These are phyloP conservation scores for Epistrophe eligans DNA, from an alignment of 2,888 invertebrate genomes.

Conservation along the genomic window DNA sequence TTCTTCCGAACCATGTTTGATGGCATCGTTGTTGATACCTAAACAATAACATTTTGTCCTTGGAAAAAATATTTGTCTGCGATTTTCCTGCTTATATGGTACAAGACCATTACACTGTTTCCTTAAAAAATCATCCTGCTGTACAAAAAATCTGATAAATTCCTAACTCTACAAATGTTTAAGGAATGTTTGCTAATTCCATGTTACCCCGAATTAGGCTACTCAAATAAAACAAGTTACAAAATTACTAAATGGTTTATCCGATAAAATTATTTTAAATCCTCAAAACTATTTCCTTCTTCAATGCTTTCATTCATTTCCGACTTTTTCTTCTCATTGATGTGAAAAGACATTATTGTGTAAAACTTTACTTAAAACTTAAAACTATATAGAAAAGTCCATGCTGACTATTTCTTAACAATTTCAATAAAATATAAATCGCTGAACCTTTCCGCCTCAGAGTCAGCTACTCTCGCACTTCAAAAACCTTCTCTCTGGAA, in stretches of 20 bases:
- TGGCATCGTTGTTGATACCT: too few relatives aligned
- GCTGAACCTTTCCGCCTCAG: background rate
- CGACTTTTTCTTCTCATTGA: too few relatives aligned
- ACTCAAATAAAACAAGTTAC: background rate
- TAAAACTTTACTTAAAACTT: background rate
- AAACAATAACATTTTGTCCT: too few relatives aligned
- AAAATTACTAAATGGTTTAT: conserved; percentile 14
- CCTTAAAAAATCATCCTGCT: too few relatives aligned
- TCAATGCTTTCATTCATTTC: background rate
- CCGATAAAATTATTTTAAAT: background rate
- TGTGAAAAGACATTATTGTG: background rate
- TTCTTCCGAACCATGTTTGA: too few relatives aligned
- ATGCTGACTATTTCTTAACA: conserved; percentile 48
- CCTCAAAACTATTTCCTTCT: conserved; percentile 14
- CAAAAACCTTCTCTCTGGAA: background rate
- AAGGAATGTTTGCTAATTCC: background rate
- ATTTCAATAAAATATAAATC: conserved; percentile 53
- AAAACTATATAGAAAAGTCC: conserved; percentile 18
- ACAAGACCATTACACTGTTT: too few relatives aligned
- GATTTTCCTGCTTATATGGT: too few relatives aligned
- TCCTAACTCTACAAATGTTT: background rate
- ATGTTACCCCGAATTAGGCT: background rate
- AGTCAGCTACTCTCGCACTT: background rate
- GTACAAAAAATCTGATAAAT: background rate
- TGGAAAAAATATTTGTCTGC: too few relatives aligned